Base-by-base conservation (phyloP, 2,113 vertebrate species). In the Shinisaurus crocodilurus region DNA sequence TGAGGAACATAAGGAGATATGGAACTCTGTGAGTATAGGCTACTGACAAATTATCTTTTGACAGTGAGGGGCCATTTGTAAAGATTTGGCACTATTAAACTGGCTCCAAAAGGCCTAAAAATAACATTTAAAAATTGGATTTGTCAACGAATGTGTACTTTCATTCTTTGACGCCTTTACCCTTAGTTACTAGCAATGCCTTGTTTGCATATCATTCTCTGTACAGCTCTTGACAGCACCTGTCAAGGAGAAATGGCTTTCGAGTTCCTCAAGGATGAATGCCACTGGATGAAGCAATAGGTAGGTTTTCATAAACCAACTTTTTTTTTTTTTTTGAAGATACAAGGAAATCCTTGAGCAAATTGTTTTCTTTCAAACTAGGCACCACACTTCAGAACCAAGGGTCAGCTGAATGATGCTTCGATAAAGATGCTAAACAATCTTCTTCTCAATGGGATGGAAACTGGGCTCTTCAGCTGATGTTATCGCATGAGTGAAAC, bases 131-230 rank as follows among this genome's bases (percentile, higher is more conserved):
- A 82, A 70, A 48, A 72, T 37, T 81, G 5, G 34, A 32, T 82
- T 57, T 89, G 48, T 43, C 74, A 48, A 57, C 16, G 48, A 82
- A 89, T 74, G 34, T 50, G 20, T 54, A 72, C 29, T n/a, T 82
- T 20, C 37, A 57, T 89, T 37, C 43, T 88, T 88, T 69, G 60
- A 50, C 69, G 45, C 20, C 63, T 88, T 88, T 65, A 67, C 40
- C 60, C 29, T 27, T 74, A 92, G 65, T 91, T 93, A 92, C 85
- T 90, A 89, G 92, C 72, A 92, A 95, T 94, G 85, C 84, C 94
- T 96, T 95, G 94, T 96, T 94, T 94, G 79, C 89, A 90, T 93
- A 88, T 93, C 92, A 95, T 94, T 94, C 83, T 94, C 91, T 54
- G 48, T 90, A 45, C 91, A 94, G 91, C 76, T 92, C 92, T 92